Evolutionary conservation across 2,888 invertebrate species (phyloP).

Genomic region (Lumbricus terrestris): DNA sequence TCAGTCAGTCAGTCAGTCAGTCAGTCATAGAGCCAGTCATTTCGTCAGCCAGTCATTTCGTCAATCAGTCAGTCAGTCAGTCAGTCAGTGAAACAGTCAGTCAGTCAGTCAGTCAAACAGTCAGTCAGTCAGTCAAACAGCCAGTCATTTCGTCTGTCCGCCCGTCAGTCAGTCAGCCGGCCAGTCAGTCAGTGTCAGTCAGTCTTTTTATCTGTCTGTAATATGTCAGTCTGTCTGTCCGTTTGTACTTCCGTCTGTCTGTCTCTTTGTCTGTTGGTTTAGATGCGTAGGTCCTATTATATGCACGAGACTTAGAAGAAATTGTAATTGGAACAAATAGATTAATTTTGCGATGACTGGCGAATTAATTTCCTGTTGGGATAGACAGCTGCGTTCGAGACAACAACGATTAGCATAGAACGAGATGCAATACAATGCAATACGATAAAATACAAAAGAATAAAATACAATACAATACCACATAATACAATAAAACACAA

Average conservation of each 20-base stretch:
- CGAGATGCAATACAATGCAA: not conserved
- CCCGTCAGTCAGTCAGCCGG: conserved; percentile 19
- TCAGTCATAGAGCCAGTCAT: conserved; percentile 22
- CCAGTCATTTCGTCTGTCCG: conserved; percentile 26
- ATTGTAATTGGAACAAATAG: not conserved
- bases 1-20: too few species aligned
- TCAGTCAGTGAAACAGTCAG: conserved; percentile 27
- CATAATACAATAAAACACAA: too few species aligned
- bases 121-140: conserved; percentile 26
- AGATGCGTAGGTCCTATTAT: not conserved
- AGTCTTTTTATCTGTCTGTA: conserved; percentile 14
- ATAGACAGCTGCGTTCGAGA: not conserved
- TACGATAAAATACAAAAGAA: too few species aligned
- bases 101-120: conserved; percentile 27
- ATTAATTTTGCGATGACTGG: not conserved
- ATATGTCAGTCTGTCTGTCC: not conserved
- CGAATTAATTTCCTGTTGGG: not conserved
- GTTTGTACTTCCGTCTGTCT: too few species aligned
- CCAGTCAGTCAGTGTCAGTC: conserved; percentile 18
- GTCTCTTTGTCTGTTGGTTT: not conserved
- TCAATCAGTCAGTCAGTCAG: conserved; percentile 34
- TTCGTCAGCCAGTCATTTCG: conserved; percentile 34
- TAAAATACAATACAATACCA: too few species aligned
- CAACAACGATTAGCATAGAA: not conserved
- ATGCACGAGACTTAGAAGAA: not conserved